Conservation (phyloP, 2,888 invertebrate genomes). For the Orthosia gracilis region DNA sequence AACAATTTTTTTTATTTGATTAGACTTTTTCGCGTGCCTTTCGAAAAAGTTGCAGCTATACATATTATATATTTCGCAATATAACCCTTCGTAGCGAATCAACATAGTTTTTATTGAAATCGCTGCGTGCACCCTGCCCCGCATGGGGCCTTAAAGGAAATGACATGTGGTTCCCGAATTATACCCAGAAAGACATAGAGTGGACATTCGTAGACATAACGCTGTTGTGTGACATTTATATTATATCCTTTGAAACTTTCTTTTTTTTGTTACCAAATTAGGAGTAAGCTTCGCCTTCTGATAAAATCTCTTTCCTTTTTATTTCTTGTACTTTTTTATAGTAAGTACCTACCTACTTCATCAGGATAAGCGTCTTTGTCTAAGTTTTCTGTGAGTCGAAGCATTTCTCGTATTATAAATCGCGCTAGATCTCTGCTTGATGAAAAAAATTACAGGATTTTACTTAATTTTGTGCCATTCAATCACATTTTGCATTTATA, state of each 20-base stretch:
- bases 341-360: not conserved
- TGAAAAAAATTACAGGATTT: not conserved
- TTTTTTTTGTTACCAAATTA: slow-evolving; percentile 29
- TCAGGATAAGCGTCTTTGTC: not conserved
- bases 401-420: not conserved
- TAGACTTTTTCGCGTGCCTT: too few relatives aligned
- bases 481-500: not conserved
- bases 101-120: slow-evolving; percentile 74
- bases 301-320: not conserved
- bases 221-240: not conserved
- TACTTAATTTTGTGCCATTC: not conserved
- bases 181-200: slow-evolving; percentile 69
- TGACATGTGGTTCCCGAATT: slow-evolving; percentile 90
- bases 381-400: not conserved
- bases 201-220: slow-evolving; percentile 69
- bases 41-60: not conserved
- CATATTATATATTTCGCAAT: slow-evolving; percentile 65
- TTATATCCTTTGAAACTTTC: not conserved
- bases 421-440: not conserved
- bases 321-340: not conserved
- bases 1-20: too few relatives aligned
- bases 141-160: slow-evolving; percentile 87
- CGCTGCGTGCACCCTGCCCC: slow-evolving; percentile 72
- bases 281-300: not conserved
- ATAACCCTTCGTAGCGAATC: slow-evolving; percentile 75